Evolutionary conservation across 2,113 vertebrate genomes (phyloP), one percentile per base, ranked within the genome.

Genomic region (Suricata suricatta): DNA sequence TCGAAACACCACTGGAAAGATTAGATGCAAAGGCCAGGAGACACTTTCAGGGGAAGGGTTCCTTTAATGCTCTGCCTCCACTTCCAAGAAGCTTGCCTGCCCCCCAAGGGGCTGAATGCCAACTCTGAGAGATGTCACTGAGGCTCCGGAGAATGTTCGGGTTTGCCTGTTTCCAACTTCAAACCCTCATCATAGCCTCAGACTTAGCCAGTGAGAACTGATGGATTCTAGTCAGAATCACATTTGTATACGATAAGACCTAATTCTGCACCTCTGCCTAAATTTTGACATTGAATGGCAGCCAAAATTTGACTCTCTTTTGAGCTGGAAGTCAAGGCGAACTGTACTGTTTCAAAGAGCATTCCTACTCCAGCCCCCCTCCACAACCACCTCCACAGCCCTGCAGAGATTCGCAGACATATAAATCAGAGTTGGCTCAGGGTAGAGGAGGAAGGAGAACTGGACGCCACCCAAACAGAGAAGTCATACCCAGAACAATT

Each of bases 401-500:
- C 84, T 19, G 64, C 33, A 35, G 96, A 95, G 83, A 98, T 96
- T 90, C 76, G 1, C 94, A 96, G 94, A 97, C 87, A 2, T 60
- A 93, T 54, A 94, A 96, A 92, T 97, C 95, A 98, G 94, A 93
- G 35, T 85, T 94, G 97, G 98, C 95, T 95, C 92, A 11, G 1
- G n/a, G 74, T 54, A 71, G 57, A 94, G 87, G 44, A 95, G 50
- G 60, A 84, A 81, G 76, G 72, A 92, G 90, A 95, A 87, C 88
- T 97, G 95, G 97, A 96, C 38, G 29, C 19, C 44, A 14, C 84
- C 96, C 95, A 97, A 50, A 85, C 17, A 17, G 44, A 94, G 80
- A 90, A 92, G 90, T 97, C 96, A 94, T 80, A 83, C 87, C 69
- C 87, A 92, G 87, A 84, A 85, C 66, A 76, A 92, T 93, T 87